Evolutionary conservation across 2,888 invertebrate genomes (phyloP).

Genomic region (Chalcis sispes): DNA sequence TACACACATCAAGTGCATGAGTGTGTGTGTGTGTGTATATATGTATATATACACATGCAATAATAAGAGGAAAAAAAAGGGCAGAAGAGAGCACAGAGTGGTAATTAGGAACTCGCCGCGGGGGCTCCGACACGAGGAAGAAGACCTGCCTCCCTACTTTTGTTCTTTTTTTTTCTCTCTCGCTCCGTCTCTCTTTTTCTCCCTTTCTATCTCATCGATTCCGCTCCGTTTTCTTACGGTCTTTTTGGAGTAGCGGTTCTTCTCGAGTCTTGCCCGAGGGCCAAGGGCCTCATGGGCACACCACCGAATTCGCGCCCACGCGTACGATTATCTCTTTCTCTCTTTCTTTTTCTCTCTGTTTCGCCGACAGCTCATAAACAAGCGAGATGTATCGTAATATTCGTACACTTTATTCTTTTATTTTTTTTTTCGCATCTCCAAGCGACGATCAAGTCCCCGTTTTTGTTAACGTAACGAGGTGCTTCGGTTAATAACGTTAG

Average conservation of each 20-base stretch:
- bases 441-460: not conserved
- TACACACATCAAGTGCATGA: not conserved
- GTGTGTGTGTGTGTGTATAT: too few species aligned
- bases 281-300: slow-evolving; percentile 21
- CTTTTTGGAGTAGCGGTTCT: slow-evolving; percentile 41
- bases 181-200: not conserved
- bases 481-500: slow-evolving; percentile 21
- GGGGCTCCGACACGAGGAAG: slow-evolving; percentile 19
- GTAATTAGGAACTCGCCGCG: slow-evolving; percentile 67
- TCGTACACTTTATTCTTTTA: slow-evolving; percentile 5
- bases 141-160: not conserved
- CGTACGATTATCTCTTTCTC: slow-evolving; percentile 13
- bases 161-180: not conserved
- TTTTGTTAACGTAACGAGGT: slow-evolving; percentile 26
- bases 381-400: slow-evolving; percentile 35
- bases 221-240: not conserved
- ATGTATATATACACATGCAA: not conserved
- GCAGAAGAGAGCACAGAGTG: slow-evolving; percentile 56
- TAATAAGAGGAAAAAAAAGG: slow-evolving; percentile 49
- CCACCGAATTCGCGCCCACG: slow-evolving; percentile 53
- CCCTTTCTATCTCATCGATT: not conserved
- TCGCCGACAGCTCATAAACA: slow-evolving; percentile 51
- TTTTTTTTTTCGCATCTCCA: slow-evolving; percentile 18
- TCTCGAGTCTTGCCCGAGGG: slow-evolving; percentile 19
- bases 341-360: too few species aligned